These are phyloP conservation scores for Dicyrtomina minuta DNA, from an alignment of 2,888 invertebrate species.

Conservation along the genomic window DNA sequence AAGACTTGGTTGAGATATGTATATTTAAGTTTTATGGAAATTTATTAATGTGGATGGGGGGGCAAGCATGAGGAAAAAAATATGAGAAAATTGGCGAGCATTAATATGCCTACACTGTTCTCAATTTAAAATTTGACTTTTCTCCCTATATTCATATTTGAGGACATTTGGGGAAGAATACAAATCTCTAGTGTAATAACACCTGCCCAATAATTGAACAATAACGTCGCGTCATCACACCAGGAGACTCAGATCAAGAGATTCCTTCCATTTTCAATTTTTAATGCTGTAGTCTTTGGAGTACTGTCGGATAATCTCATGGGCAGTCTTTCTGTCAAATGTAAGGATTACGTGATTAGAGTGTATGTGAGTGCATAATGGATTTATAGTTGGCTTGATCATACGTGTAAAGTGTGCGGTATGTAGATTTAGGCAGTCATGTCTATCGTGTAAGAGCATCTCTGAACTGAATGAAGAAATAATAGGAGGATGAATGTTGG, in stretches of 20 bases:
- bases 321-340: too few relatives aligned
- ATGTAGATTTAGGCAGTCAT: slow-evolving; percentile 19
- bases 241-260: too few relatives aligned
- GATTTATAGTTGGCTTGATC: slow-evolving; percentile 11
- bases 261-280: too few relatives aligned
- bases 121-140: too few relatives aligned
- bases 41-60: slow-evolving; percentile 35
- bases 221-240: too few relatives aligned
- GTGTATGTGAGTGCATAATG: slow-evolving; percentile 22
- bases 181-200: too few relatives aligned
- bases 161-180: too few relatives aligned
- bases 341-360: background rate
- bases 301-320: too few relatives aligned
- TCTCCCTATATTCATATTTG: too few relatives aligned
- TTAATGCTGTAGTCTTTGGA: too few relatives aligned
- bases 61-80: slow-evolving; percentile 29
- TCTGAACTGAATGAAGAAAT: background rate
- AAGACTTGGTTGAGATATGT: slow-evolving; percentile 23
- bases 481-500: background rate
- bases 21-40: slow-evolving; percentile 32
- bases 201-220: too few relatives aligned
- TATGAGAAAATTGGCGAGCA: slow-evolving; percentile 26
- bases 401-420: slow-evolving; percentile 13
- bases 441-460: background rate
- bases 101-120: background rate